phyloP scores from a whole-genome alignment of 2,888 invertebrate genomes.

The Drosophila differens region DNA sequence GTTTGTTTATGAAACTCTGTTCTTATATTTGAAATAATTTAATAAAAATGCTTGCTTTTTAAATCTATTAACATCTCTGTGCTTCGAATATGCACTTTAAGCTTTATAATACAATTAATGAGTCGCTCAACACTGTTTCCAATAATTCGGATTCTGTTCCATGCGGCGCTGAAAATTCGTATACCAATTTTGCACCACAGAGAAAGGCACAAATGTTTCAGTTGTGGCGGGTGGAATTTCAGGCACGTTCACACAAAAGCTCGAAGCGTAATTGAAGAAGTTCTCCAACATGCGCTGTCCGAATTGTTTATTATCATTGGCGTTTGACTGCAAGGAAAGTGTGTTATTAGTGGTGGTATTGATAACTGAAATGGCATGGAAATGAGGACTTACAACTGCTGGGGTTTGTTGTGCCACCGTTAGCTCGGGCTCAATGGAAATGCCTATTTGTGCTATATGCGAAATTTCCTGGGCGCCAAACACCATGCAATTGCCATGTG shows the following conservation, averaged over 20 bases:
- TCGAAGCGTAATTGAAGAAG: conserved; percentile 96
- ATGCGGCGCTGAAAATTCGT: conserved; percentile 95
- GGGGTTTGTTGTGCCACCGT: conserved; percentile 86
- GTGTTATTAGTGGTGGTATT: neutral
- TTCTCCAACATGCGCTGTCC: conserved; percentile 97
- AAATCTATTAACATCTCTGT: neutral
- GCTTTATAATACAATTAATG: neutral
- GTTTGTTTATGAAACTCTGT: neutral
- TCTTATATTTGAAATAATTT: conserved; percentile 10
- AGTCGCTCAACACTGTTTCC: conserved; percentile 87
- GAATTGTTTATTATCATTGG: conserved; percentile 88
- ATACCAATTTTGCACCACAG: conserved; percentile 96
- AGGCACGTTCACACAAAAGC: conserved; percentile 92
- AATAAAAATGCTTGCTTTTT: conserved; percentile 7
- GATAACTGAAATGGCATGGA: neutral
- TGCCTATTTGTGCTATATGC: conserved; percentile 97
- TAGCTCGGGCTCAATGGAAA: conserved; percentile 92
- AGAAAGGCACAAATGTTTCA: conserved; percentile 93
- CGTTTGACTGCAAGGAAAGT: conserved; percentile 77
- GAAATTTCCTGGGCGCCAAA: conserved; percentile 93
- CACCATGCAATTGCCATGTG: conserved; percentile 85
- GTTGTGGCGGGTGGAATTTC: conserved; percentile 92
- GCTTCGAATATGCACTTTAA: conserved; percentile 6
- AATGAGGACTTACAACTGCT: conserved; percentile 81
- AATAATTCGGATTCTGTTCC: conserved; percentile 96